A percentile compares a stretch with the other conserved stretches of the same genome.
phyloP scores from a whole-genome alignment of 2,113 vertebrate species.

The Eulemur macaco region DNA sequence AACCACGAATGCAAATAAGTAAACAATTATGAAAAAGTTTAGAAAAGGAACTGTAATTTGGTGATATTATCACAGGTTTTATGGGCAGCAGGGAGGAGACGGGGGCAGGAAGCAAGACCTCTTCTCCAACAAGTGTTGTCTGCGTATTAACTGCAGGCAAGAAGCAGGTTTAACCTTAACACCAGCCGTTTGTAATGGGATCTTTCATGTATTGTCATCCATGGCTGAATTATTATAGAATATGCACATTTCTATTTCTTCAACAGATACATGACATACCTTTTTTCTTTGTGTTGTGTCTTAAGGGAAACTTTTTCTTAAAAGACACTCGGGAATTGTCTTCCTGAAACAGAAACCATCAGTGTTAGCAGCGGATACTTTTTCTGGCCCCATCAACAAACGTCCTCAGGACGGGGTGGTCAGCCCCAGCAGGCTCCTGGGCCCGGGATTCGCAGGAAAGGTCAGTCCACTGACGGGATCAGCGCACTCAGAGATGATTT shows the following conservation, averaged over 20 bases:
- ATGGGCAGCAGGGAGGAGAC: accelerated
- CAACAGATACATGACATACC: slow-evolving; percentile 45
- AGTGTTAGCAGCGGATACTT: slow-evolving; percentile 22
- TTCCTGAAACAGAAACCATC: slow-evolving; percentile 76
- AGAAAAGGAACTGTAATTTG: not conserved
- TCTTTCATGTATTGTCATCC: not conserved
- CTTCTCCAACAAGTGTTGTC: not conserved
- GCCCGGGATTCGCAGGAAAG: not conserved
- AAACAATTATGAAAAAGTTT: not conserved
- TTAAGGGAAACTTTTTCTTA: slow-evolving; percentile 61
- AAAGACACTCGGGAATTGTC: slow-evolving; percentile 29
- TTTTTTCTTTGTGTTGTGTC: slow-evolving; percentile 66
- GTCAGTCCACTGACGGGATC: not conserved
- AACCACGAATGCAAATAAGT: not conserved
- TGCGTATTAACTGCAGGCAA: not conserved
- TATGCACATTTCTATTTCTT: slow-evolving; percentile 16
- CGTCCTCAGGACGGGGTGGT: not conserved
- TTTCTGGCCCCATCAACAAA: not conserved
- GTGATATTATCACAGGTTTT: not conserved
- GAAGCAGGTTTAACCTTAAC: not conserved
- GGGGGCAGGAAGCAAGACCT: not conserved
- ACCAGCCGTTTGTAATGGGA: not conserved
- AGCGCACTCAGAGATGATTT: accelerated
- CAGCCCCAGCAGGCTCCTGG: not conserved
- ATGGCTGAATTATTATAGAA: not conserved